Base-by-base conservation (phyloP, 2,113 vertebrate genomes). In the Riparia riparia region DNA sequence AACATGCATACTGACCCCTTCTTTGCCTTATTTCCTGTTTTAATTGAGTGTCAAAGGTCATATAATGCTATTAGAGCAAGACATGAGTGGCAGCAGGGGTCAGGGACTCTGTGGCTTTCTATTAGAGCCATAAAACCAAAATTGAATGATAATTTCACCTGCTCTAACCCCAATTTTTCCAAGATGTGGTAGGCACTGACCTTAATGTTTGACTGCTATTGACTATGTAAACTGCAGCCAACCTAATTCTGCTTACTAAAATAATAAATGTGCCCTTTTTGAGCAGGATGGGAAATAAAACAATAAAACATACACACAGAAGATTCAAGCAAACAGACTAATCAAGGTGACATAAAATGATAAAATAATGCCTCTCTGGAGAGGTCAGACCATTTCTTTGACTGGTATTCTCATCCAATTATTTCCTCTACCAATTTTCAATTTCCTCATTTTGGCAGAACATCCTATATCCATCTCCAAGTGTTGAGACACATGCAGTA, bases 91-190 rank as follows among this genome's bases (percentile, higher is more conserved):
- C 97, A 97, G 86, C 86, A 95, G 68, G 81, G 98, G 97, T 98
- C 98, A 97, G 88, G 95, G 97, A 97, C 96, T 97, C 86, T 90
- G 86, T 95, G 91, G 95, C 90, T 95, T 98, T 97, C 97, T 97
- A 97, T 98, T 97, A 97, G 89, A 98, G 86, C 90, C 89, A 95
- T 97, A 97, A 98, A 98, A 96, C 45, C 95, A 98, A 98, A 98
- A 97, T 64, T 90, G 96, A 98, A 98, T 97, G 95, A 97, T 97
- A 98, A 98, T 98, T 98, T 98, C 98, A 98, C 97, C 98, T 98
- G 88, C 88, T 98, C 74, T 98, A 97, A 98, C 98, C 98, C 95
- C 98, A 98, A 97, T 98, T 97, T 98, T 98, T 98, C 95, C 53
- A 80, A 92, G 96, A 97, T 94, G 89, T 95, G 96, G 95, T 93